phyloP scores from a whole-genome alignment of 92 coral and sea anemone genomes.

The Actinostola sp. region DNA sequence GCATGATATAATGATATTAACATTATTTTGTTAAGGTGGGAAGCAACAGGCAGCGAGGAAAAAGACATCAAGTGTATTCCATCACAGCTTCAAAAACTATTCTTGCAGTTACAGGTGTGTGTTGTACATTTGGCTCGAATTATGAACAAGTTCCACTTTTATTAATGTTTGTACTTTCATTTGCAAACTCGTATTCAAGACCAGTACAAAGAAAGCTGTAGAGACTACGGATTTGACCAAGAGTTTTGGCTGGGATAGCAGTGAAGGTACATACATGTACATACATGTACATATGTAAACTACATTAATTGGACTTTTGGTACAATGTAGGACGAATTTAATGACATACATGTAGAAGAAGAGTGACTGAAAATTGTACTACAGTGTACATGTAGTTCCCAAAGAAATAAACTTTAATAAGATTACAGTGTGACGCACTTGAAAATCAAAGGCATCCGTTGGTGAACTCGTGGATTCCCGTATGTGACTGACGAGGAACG shows the following conservation, averaged over 20 bases:
- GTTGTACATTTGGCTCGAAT: neutral
- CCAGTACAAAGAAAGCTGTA: conserved; percentile 89
- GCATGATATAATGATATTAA: neutral
- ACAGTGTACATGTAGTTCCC: no score
- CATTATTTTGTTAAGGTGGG: conserved; percentile 71
- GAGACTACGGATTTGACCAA: conserved; percentile 98
- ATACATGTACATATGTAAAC: no score
- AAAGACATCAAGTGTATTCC: conserved; percentile 90
- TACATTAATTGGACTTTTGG: no score
- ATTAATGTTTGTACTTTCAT: neutral
- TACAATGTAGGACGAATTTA: no score
- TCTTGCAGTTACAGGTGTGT: conserved; percentile 87
- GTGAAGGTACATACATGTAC: conserved; percentile 92
- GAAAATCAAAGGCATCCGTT: no score
- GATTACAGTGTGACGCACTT: no score
- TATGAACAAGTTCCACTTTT: neutral
- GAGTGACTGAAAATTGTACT: no score
- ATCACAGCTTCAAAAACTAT: conserved; percentile 87
- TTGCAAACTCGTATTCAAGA: conserved; percentile 39
- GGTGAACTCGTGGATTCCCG: no score
- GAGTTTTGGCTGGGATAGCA: conserved; percentile 99
- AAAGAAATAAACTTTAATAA: no score
- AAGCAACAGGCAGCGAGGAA: conserved; percentile 70
- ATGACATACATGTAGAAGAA: no score
- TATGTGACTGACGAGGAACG: no score